Evolutionary conservation across 2,888 invertebrate genomes (phyloP).

Genomic region (Helleia helle): DNA sequence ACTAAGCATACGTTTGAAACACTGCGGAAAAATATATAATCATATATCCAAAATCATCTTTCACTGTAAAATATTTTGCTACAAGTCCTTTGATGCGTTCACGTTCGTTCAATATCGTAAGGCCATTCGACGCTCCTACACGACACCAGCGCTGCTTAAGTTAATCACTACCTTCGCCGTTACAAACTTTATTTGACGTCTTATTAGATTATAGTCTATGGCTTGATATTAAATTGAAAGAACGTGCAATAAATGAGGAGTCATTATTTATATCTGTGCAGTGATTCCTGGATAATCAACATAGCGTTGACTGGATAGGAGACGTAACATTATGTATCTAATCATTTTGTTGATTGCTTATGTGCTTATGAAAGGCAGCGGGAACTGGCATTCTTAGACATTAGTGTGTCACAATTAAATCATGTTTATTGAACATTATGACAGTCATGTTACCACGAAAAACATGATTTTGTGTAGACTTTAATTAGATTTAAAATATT

Average conservation of each 20-base stretch:
- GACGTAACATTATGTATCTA: conserved; percentile 17
- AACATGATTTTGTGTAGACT: not conserved
- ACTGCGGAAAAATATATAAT: too few relatives aligned
- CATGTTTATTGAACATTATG: conserved; percentile 1
- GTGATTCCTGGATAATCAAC: conserved; percentile 20
- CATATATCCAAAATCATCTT: too few relatives aligned
- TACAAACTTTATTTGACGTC: conserved; percentile 9
- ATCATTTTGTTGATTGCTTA: conserved; percentile 13
- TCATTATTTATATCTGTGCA: conserved; percentile 19
- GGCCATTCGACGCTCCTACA: too few relatives aligned
- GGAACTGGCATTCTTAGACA: not conserved
- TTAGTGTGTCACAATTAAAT: not conserved
- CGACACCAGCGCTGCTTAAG: not conserved
- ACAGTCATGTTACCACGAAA: not conserved
- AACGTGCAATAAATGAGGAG: conserved; percentile 18
- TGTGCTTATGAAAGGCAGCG: conserved; percentile 8
- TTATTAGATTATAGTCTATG: conserved; percentile 9
- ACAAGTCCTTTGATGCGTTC: too few relatives aligned
- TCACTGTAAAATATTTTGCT: too few relatives aligned
- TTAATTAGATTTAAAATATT: too few relatives aligned
- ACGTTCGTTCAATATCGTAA: too few relatives aligned
- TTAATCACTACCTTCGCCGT: conserved; percentile 6
- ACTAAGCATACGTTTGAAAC: conserved; percentile 2
- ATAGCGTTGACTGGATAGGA: conserved; percentile 16
- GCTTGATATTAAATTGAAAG: conserved; percentile 11